Evolutionary conservation across 2,888 invertebrate genomes (phyloP).

Genomic region (Stenolophus ochropezus): DNA sequence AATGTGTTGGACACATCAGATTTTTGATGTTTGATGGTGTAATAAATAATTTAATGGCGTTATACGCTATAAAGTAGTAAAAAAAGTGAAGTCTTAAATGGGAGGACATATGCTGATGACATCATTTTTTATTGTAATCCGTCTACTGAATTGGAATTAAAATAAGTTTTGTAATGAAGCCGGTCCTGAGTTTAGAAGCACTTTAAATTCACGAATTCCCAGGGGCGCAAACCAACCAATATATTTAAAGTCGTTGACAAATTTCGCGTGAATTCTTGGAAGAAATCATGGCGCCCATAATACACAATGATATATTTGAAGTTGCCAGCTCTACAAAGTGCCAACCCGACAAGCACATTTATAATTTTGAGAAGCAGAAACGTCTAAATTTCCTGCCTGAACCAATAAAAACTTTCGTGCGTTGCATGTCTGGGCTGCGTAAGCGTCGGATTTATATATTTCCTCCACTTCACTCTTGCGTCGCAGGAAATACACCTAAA

Average conservation of each 20-base stretch:
- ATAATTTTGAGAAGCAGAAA: constrained; percentile 45
- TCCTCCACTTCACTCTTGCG: not conserved
- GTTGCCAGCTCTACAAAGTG: constrained; percentile 37
- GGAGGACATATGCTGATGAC: too few relatives aligned
- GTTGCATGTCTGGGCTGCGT: constrained; percentile 39
- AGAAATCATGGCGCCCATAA: constrained; percentile 47
- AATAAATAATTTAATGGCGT: too few relatives aligned
- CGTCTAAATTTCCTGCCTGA: constrained; percentile 41
- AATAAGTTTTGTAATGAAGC: not conserved
- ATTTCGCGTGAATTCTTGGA: constrained; percentile 42
- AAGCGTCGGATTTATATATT: constrained; percentile 29
- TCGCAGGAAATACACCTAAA: too few relatives aligned
- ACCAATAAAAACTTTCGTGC: constrained; percentile 45
- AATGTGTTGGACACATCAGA: too few relatives aligned
- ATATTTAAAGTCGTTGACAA: constrained; percentile 51
- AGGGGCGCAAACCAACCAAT: constrained; percentile 28
- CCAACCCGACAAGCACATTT: constrained; percentile 41
- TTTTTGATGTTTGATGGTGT: too few relatives aligned
- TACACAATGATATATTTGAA: constrained; percentile 52
- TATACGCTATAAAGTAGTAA: too few relatives aligned
- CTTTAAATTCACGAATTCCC: constrained; percentile 33
- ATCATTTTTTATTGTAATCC: too few relatives aligned
- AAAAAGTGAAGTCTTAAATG: too few relatives aligned
- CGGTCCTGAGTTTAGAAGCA: constrained; percentile 3
- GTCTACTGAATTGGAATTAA: too few relatives aligned